Evolutionary conservation across 2,888 invertebrate species (phyloP).

Genomic region (Amblyjoppa proteus): DNA sequence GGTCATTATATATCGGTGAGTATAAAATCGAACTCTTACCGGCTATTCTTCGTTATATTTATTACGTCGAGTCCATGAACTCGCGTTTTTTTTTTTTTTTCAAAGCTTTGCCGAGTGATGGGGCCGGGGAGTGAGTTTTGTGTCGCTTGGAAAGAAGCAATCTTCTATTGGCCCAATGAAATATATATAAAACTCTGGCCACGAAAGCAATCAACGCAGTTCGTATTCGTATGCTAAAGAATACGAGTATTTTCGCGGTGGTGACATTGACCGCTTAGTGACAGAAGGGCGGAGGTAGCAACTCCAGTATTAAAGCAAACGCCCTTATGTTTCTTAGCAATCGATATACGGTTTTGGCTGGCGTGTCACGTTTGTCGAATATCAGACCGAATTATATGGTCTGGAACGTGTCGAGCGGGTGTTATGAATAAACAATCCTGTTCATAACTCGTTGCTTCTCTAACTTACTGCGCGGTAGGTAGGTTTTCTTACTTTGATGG

Average conservation of each 20-base stretch:
- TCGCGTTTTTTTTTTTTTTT: not conserved
- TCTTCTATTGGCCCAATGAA: conserved; percentile 9
- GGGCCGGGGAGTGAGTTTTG: not conserved
- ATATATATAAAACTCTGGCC: not conserved
- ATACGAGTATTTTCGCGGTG: not conserved
- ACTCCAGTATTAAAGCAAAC: not conserved
- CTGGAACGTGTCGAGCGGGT: not conserved
- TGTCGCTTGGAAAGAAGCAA: conserved; percentile 8
- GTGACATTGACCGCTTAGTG: not conserved
- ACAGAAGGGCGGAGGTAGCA: not conserved
- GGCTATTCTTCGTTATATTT: not conserved
- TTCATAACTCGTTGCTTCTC: conserved; percentile 36
- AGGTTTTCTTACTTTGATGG: conserved; percentile 12
- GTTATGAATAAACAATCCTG: conserved; percentile 26
- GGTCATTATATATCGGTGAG: conserved; percentile 93
- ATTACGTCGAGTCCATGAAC: not conserved
- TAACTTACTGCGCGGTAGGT: not conserved
- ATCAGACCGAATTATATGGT: conserved; percentile 1
- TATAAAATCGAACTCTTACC: conserved; percentile 41
- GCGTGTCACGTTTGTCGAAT: not conserved
- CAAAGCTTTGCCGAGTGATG: not conserved
- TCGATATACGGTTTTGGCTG: not conserved
- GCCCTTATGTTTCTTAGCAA: not conserved
- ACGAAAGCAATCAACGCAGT: conserved; percentile 38
- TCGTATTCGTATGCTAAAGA: not conserved